Evolutionary conservation across 2,797 vertebrate species (phyloP).

Genomic region (Trachops cirrhosus): DNA sequence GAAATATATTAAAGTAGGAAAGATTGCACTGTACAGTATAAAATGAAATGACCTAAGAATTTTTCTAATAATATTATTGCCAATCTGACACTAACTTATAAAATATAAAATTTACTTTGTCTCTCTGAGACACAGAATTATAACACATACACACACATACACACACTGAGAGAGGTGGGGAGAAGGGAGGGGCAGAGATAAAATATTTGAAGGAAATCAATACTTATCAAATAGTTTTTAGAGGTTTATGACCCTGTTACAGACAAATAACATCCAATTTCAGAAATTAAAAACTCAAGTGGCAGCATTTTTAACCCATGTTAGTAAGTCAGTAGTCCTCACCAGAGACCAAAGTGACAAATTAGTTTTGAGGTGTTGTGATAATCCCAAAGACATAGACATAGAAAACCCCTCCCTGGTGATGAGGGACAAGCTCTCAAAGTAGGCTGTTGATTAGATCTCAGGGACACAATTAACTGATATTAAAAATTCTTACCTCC

Average conservation of each 20-base stretch:
- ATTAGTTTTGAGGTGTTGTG: neutral
- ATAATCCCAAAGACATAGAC: neutral
- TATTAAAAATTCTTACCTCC: neutral
- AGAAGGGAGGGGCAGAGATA: neutral
- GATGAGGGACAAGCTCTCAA: neutral
- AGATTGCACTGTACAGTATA: neutral
- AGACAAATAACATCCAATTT: neutral
- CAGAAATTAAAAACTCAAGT: neutral
- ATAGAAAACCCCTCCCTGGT: neutral
- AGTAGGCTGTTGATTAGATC: neutral
- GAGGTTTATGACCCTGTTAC: neutral
- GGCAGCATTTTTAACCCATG: neutral
- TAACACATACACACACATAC: neutral
- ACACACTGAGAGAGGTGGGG: neutral
- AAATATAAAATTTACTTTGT: neutral
- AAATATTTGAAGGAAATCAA: neutral
- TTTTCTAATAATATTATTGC: neutral
- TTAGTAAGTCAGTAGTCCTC: neutral
- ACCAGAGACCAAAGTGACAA: neutral
- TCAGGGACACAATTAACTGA: neutral
- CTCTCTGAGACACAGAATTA: neutral
- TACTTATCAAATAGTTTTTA: neutral
- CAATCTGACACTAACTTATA: neutral
- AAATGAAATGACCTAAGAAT: neutral
- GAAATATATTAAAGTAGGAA: conserved; percentile 19